Evolutionary conservation across 2,888 invertebrate species (phyloP), one percentile per base, ranked within the genome.

Genomic region (Cryptus viduatorius): DNA sequence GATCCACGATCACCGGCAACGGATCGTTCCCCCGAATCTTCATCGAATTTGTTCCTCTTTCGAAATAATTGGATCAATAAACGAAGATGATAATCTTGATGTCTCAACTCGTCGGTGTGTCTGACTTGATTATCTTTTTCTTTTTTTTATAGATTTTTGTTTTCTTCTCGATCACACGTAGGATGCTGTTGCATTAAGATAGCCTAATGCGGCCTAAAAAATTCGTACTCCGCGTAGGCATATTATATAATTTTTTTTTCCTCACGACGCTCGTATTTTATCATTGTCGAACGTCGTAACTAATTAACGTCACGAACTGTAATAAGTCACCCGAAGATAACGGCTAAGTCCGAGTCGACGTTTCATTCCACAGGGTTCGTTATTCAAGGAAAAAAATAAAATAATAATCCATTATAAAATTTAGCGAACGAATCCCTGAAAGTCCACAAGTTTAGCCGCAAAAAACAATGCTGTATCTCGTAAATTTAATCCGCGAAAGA

Each of bases 31-130:
- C 16, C 24, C 24, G 24, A 24, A n/a, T 82, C 31, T 77, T 50
- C 82, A 64, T 80, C 80, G 67, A 68, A 72, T 72, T 64, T 78
- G 80, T 84, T 84, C 77, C 73, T 84, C 80, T 77, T 64, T 29
- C 44, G 69, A 76, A 69, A 14, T 71, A 75, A 76, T 65, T 46
- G 44, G 61, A 46, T 73, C 73, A 73, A 73, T 73, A 75, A 64
- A 75, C 59, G 19, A 64, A 61, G 64, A 75, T 59, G 56, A 72
- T 59, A 69, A 56, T 73, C 31, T 75, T 44, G 42, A 75, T 64
- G 78, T 71, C 64, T 81, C 68, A 73, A 84, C 77, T 73, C 53
- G 67, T 80, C 68, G 80, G 56, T 77, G 50, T 80, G 29, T 61
- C 24, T n/a, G 16, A 65, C 37, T 50, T 53, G 46, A 19, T 83